phyloP scores from a whole-genome alignment of 2,888 invertebrate species.

The Andricus quercusramuli region DNA sequence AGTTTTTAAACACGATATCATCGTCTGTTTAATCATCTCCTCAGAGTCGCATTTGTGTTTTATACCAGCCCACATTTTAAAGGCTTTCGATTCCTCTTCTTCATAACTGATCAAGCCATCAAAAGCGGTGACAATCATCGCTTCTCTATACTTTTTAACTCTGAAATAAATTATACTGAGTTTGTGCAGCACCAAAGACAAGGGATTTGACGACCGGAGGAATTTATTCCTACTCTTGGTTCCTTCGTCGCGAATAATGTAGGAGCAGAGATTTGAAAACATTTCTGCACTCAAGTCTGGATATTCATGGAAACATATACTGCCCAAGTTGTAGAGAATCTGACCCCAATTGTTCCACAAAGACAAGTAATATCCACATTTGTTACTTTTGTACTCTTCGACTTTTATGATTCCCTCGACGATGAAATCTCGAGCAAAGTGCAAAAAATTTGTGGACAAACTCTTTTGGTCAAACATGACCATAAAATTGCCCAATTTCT shows the following conservation, averaged over 20 bases:
- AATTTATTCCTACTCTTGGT: conserved; percentile 49
- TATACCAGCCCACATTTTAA: conserved; percentile 68
- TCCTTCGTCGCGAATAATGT: conserved; percentile 61
- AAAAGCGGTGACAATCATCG: conserved; percentile 66
- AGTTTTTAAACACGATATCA: conserved; percentile 63
- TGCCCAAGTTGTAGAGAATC: conserved; percentile 65
- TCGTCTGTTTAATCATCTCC: conserved; percentile 56
- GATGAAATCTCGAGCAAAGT: conserved; percentile 48
- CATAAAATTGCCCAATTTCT: conserved; percentile 53
- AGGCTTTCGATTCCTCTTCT: conserved; percentile 64
- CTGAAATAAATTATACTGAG: conserved; percentile 60
- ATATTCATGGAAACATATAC: conserved; percentile 56
- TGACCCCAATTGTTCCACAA: conserved; percentile 65
- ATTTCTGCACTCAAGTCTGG: conserved; percentile 59
- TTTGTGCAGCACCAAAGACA: conserved; percentile 58
- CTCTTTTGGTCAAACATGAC: conserved; percentile 50
- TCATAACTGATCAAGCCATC: conserved; percentile 65
- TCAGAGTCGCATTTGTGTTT: conserved; percentile 61
- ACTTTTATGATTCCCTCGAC: conserved; percentile 55
- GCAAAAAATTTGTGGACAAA: conserved; percentile 52
- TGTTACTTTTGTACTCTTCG: conserved; percentile 54
- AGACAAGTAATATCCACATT: conserved; percentile 62
- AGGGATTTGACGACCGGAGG: conserved; percentile 56
- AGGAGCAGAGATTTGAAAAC: conserved; percentile 60
- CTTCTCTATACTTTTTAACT: conserved; percentile 63